Base-by-base conservation (phyloP, 23 tunicate species). In the Trididemnum clinides region DNA sequence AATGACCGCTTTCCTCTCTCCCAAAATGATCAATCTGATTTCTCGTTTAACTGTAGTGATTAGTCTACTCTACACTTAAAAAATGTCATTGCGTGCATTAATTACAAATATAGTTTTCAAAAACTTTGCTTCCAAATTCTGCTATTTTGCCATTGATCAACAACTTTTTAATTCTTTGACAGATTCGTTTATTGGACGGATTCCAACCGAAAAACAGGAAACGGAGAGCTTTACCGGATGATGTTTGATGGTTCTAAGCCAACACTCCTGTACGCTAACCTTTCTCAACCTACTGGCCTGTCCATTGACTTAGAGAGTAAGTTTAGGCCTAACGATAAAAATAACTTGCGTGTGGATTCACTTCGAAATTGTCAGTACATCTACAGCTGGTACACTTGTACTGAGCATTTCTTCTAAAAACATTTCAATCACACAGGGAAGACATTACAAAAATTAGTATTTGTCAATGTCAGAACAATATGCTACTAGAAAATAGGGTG, bases 141-240 rank as follows among this genome's bases (percentile, higher is more conserved):
- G n/a, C n/a, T n/a, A n/a, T n/a, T n/a, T n/a, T n/a, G n/a, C n/a
- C n/a, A n/a, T n/a, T n/a, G n/a, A n/a, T n/a, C n/a, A 62, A 20
- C 25, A 62, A 18, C 21, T 12, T 21, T 23, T 20, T 73, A 36
- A 28, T 10, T 37, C 20, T 36, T n/a, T 23, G 64, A 1, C 82
- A 94, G 98, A 77, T 77, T 82, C 37, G 36, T 94, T 49, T 94
- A 89, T 75, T 94, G 98, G 94, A 85, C 94, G 0, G 94, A 89
- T 44, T 84, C 98, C 20, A 50, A 33, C 44, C 27, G 84, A 35
- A 50, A 63, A 20, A 76, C 54, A 18, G 92, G 83, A 27, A 25
- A 51, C 19, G 98, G 98, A 0, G 77, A 86, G 62, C 72, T 94
- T 0, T 49, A 89, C 71, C 77, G 98, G 30, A 90, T 92, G 85